Conservation (phyloP, 1,140 invertebrate genomes). For the Drosophila teissieri region DNA sequence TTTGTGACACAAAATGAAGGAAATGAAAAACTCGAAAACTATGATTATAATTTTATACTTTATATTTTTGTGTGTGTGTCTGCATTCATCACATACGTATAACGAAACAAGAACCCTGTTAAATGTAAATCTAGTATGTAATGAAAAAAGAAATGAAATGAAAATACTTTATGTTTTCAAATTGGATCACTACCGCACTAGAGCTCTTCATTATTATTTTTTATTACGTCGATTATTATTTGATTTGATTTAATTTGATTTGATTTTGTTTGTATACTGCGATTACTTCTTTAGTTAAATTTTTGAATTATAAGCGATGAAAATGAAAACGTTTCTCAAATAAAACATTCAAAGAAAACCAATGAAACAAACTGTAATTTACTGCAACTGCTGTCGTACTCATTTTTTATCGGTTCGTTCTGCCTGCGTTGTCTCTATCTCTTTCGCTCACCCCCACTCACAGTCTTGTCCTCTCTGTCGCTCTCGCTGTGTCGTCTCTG, state of each 20-base stretch:
- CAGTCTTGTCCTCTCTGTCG: conserved; percentile 13
- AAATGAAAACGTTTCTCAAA: conserved; percentile 53
- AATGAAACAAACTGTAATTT: conserved; percentile 58
- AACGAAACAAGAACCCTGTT: conserved; percentile 23
- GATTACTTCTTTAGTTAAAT: conserved; percentile 69
- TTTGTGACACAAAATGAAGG: conserved; percentile 19
- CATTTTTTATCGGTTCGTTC: conserved; percentile 41
- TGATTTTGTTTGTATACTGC: conserved; percentile 46
- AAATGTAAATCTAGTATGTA: conserved; percentile 44
- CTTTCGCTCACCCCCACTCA: conserved; percentile 4
- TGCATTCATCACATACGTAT: conserved; percentile 59
- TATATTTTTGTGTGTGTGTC: conserved; percentile 80
- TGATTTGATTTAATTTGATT: conserved; percentile 25
- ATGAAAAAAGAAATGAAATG: conserved; percentile 1
- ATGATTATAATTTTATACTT: conserved; percentile 32
- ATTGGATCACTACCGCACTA: conserved; percentile 36
- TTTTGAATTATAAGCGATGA: conserved; percentile 58
- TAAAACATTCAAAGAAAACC: conserved; percentile 51
- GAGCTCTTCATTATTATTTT: conserved; percentile 37
- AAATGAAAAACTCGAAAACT: conserved; percentile 29
- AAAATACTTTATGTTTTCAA: conserved; percentile 27
- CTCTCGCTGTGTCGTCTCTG: conserved; percentile 31
- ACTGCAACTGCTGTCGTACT: conserved; percentile 46
- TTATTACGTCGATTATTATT: conserved; percentile 32
- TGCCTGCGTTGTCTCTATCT: conserved; percentile 34